A percentile compares a stretch with the other conserved stretches of the same genome.
Evolutionary conservation across 2,113 vertebrate species (phyloP).

Genomic region (Grantiella picta): DNA sequence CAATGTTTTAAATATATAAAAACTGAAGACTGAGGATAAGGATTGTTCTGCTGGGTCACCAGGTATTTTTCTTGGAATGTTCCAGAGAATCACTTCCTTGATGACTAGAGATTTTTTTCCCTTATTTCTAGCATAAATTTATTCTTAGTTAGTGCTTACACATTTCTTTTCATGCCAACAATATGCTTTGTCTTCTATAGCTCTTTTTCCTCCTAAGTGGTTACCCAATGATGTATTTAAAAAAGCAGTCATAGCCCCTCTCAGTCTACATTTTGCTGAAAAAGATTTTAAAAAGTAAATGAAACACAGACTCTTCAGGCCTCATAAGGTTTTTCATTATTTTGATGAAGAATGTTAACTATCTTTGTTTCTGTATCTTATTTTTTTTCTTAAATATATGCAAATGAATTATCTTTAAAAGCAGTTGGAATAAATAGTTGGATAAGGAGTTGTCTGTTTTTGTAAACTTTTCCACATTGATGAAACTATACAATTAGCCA

Average conservation of each 20-base stretch:
- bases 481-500: background rate
- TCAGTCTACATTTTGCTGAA: background rate
- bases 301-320: background rate
- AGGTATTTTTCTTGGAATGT: background rate
- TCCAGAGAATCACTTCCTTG: slow-evolving; percentile 9
- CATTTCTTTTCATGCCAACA: slow-evolving; percentile 18
- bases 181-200: background rate
- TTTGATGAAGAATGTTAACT: background rate
- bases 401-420: background rate
- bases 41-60: background rate
- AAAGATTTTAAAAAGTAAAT: background rate
- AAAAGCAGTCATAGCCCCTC: background rate
- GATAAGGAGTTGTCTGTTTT: background rate
- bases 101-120: background rate
- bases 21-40: background rate
- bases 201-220: slow-evolving; percentile 20
- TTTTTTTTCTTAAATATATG: background rate
- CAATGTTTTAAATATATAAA: background rate
- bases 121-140: background rate
- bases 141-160: slow-evolving; percentile 17
- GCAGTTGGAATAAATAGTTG: background rate
- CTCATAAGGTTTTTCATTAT: background rate
- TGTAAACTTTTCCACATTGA: background rate
- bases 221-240: background rate
- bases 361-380: background rate